Evolutionary conservation across 2,797 vertebrate genomes (phyloP).

Genomic region (Hylomyscus alleni): DNA sequence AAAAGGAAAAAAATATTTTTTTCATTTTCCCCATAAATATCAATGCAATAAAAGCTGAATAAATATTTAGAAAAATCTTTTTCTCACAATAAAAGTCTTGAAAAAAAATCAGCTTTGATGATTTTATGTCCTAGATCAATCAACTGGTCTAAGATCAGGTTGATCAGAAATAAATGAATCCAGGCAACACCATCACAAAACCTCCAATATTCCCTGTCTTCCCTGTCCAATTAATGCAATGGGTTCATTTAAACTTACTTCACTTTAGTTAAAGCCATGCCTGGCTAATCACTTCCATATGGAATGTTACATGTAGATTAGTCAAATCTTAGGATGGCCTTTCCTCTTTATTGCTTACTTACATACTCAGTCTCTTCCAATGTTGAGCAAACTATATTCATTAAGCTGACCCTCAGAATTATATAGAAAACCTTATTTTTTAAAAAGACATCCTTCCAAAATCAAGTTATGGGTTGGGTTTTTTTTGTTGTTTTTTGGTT

Average conservation of each 20-base stretch:
- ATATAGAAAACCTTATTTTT: conserved; percentile 36
- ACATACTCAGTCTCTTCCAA: conserved; percentile 40
- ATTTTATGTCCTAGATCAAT: conserved; percentile 52
- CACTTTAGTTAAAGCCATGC: conserved; percentile 47
- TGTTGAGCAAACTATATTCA: background rate
- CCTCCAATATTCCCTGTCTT: background rate
- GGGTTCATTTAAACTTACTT: conserved; percentile 49
- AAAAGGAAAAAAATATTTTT: no score
- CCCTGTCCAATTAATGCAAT: background rate
- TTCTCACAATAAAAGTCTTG: no score
- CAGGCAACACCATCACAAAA: conserved; percentile 46
- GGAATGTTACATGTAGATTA: background rate
- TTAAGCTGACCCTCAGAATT: background rate
- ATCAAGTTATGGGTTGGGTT: background rate
- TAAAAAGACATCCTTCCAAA: conserved; percentile 63
- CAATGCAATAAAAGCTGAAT: conserved; percentile 3
- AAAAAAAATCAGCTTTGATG: conserved; percentile 46
- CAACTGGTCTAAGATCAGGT: background rate
- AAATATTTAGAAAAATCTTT: conserved; percentile 39
- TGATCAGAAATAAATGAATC: conserved; percentile 56
- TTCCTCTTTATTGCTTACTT: conserved; percentile 44
- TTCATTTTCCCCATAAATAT: conserved; percentile 45
- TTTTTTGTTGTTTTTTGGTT: no score
- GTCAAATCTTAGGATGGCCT: background rate
- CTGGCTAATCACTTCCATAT: background rate